A percentile compares a stretch with the other conserved stretches of the same genome.
Conservation (phyloP, 2,113 vertebrate species). For the Scomber scombrus region DNA sequence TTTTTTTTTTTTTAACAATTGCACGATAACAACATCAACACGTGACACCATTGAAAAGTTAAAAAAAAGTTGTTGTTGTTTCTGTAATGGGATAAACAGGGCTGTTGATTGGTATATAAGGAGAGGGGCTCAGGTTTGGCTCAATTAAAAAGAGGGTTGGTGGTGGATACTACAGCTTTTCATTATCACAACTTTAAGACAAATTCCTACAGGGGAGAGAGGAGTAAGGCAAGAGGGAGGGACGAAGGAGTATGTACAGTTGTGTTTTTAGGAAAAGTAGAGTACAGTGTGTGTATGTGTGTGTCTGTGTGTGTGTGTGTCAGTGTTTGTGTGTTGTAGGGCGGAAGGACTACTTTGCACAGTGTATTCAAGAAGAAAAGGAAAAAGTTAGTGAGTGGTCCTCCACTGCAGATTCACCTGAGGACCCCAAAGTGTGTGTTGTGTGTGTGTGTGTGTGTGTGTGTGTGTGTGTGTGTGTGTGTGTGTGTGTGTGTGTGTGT, state of each 20-base stretch:
- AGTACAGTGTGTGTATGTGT: constrained; percentile 22
- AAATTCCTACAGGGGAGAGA: constrained; percentile 47
- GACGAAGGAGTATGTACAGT: constrained; percentile 29
- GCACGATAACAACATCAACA: constrained; percentile 82
- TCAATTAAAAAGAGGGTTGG: neutral
- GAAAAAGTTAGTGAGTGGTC: constrained; percentile 24
- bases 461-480: constrained; percentile 27
- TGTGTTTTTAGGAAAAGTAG: neutral
- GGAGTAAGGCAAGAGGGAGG: constrained; percentile 65
- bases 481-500: constrained; percentile 8
- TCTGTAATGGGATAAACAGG: neutral
- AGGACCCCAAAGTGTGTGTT: constrained; percentile 33
- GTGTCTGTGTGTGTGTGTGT: constrained; percentile 24
- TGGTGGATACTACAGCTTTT: constrained; percentile 53
- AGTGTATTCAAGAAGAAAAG: constrained; percentile 58
- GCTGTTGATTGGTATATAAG: constrained; percentile 23
- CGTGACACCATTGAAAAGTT: constrained; percentile 73
- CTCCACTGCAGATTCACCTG: constrained; percentile 50
- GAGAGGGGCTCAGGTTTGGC: neutral
- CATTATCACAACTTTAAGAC: constrained; percentile 62
- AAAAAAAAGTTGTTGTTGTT: constrained; percentile 43
- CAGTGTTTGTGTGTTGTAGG: constrained; percentile 9
- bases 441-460: constrained; percentile 17
- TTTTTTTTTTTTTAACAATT: constrained; percentile 66
- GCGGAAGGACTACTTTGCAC: constrained; percentile 48